A percentile compares a stretch with the other conserved stretches of the same genome.
Evolutionary conservation across 2,888 invertebrate species (phyloP).

Genomic region (Muscina levida): DNA sequence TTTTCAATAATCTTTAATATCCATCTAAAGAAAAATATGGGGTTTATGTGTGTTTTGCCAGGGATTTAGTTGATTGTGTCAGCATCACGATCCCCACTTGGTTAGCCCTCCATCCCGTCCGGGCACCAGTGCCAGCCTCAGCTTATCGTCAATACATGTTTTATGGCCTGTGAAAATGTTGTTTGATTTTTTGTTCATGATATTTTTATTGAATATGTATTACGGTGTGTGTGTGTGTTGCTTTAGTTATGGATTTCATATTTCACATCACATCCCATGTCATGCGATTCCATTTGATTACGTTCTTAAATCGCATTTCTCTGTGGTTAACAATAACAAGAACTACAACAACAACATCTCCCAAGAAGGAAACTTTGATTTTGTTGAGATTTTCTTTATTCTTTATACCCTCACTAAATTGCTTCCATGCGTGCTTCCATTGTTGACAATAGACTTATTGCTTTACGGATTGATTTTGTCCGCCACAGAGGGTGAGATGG

Average conservation of each 20-base stretch:
- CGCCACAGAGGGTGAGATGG: not conserved
- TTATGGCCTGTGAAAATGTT: conserved; percentile 50
- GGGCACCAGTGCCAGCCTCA: not conserved
- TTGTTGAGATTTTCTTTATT: conserved; percentile 40
- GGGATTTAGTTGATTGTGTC: too few relatives aligned
- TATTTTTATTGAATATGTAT: conserved; percentile 27
- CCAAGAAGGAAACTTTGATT: conserved; percentile 30
- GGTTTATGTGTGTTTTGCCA: too few relatives aligned
- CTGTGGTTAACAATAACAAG: not conserved
- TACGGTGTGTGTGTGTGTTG: not conserved
- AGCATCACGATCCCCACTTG: not conserved
- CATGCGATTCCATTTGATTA: conserved; percentile 55
- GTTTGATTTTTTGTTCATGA: conserved; percentile 23
- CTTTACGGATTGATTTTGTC: conserved; percentile 26
- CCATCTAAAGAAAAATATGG: conserved; percentile 8
- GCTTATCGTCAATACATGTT: conserved; percentile 27
- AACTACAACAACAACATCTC: not conserved
- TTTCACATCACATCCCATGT: conserved; percentile 16
- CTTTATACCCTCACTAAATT: conserved; percentile 26
- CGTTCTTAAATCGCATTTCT: conserved; percentile 51
- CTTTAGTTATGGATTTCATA: conserved; percentile 31
- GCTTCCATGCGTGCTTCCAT: conserved; percentile 52
- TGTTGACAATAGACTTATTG: conserved; percentile 46
- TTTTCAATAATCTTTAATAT: conserved; percentile 41
- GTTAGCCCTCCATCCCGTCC: not conserved